Percentiles rank a stretch among this genome's conserved stretches.
Evolutionary conservation across 2,888 invertebrate species (phyloP).

Genomic region (Congeria kusceri): DNA sequence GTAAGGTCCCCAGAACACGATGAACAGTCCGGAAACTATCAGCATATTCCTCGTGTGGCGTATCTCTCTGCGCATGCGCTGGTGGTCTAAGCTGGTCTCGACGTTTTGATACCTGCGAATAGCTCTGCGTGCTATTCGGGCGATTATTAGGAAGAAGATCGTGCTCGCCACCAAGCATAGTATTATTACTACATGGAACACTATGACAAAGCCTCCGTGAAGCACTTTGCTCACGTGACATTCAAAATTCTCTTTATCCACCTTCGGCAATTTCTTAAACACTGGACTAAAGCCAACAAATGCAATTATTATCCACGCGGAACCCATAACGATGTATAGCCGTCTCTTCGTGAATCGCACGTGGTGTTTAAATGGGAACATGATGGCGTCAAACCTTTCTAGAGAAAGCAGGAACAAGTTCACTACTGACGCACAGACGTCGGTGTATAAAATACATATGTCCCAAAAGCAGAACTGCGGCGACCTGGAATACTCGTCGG

Average conservation of each 20-base stretch:
- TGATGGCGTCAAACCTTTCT: not conserved
- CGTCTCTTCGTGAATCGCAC: not conserved
- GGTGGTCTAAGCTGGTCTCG: not conserved
- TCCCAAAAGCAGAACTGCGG: not conserved
- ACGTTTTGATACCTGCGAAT: too few species aligned
- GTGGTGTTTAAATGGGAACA: not conserved
- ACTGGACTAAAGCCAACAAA: not conserved
- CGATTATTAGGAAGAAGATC: too few species aligned
- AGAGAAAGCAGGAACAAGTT: not conserved
- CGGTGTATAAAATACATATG: not conserved
- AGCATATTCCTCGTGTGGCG: slow-evolving; percentile 13
- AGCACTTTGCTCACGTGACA: not conserved
- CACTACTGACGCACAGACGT: not conserved
- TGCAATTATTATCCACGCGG: not conserved
- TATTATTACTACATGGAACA: not conserved
- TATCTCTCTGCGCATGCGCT: not conserved
- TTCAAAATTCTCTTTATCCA: not conserved
- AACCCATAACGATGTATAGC: not conserved
- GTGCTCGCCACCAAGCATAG: not conserved
- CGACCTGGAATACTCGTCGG: not conserved
- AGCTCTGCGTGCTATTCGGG: too few species aligned
- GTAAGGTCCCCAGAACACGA: slow-evolving; percentile 19
- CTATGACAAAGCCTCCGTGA: not conserved
- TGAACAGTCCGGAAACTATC: slow-evolving; percentile 15
- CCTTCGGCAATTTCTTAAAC: not conserved